phyloP scores from a whole-genome alignment of 2,888 invertebrate species.

The Cataglyphis cursor region DNA sequence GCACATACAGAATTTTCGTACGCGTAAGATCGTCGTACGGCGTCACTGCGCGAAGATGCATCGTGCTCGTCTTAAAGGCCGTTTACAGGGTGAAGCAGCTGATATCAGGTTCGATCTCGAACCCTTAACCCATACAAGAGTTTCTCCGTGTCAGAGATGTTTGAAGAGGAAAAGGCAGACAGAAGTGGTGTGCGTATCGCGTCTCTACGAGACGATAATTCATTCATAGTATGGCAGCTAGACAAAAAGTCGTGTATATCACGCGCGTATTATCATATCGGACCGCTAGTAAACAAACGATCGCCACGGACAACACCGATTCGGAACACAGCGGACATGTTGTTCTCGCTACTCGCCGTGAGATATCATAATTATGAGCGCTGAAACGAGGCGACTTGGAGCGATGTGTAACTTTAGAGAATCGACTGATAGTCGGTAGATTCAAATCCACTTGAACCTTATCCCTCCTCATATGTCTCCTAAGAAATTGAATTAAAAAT shows the following conservation, averaged over 20 bases:
- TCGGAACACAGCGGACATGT: slow-evolving; percentile 80
- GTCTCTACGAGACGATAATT: neutral
- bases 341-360: slow-evolving; percentile 54
- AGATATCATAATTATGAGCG: slow-evolving; percentile 44
- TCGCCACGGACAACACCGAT: slow-evolving; percentile 77
- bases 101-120: neutral
- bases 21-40: slow-evolving; percentile 55
- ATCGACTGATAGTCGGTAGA: too few species aligned
- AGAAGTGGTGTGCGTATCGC: neutral
- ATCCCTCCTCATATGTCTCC: too few species aligned
- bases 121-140: neutral
- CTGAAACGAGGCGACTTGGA: neutral
- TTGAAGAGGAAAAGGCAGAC: neutral
- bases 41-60: slow-evolving; percentile 36
- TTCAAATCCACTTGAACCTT: too few species aligned
- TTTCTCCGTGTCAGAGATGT: neutral
- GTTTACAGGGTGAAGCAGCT: neutral
- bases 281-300: slow-evolving; percentile 80
- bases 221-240: neutral
- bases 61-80: slow-evolving; percentile 26
- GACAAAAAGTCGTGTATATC: neutral
- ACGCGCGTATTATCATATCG: slow-evolving; percentile 55
- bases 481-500: too few species aligned
- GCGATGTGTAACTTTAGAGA: too few species aligned
- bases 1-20: slow-evolving; percentile 54